Evolutionary conservation across 2,888 invertebrate genomes (phyloP), one percentile per base, ranked within the genome.

Genomic region (Eupithecia subfuscata): DNA sequence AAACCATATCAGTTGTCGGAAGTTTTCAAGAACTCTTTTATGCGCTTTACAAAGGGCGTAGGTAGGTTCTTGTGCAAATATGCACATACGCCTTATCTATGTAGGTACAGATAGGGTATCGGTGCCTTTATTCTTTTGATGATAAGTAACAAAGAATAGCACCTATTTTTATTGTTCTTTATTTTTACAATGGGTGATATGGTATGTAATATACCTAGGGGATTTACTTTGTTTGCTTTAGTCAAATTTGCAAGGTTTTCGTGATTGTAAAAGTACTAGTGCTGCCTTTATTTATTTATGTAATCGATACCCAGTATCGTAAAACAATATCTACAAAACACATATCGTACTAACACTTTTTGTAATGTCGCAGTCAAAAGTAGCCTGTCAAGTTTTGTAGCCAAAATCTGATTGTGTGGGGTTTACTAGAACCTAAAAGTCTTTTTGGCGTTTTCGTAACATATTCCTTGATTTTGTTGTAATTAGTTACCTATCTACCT

Each of bases 91-190:
- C 14, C 71, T 77, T 80, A 64, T 73, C 75, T 72, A 43, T 12
- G 6, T 68, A 71, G 67, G 16, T 64, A 18, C 40, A 71, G 56
- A 56, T 45, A 76, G 34, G 52, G 64, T 80, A 80, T 78, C 74
- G 76, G 52, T 71, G 43, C 45, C 71, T 71, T 69, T 45, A 43
- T n/a, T 34, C 68, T 65, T 67, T 72, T 71, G 69, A 68, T 34
- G 77, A 80, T 80, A 79, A 78, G 16, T 22, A 34, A 79, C 76
- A 79, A 80, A 80, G 70, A 60, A 68, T 71, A 73, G 69, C 67
- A 70, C 76, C 70, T 75, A 74, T 71, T 71, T 76, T 79, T 78
- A 79, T 77, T 79, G 76, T 76, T 75, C 67, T 8, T 11, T 34
- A 30, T 68, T 68, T 52, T 67, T 69, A 77, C 70, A 68, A 76